Evolutionary conservation across 2,888 invertebrate genomes (phyloP).

Genomic region (Acrocyrtus sp.): DNA sequence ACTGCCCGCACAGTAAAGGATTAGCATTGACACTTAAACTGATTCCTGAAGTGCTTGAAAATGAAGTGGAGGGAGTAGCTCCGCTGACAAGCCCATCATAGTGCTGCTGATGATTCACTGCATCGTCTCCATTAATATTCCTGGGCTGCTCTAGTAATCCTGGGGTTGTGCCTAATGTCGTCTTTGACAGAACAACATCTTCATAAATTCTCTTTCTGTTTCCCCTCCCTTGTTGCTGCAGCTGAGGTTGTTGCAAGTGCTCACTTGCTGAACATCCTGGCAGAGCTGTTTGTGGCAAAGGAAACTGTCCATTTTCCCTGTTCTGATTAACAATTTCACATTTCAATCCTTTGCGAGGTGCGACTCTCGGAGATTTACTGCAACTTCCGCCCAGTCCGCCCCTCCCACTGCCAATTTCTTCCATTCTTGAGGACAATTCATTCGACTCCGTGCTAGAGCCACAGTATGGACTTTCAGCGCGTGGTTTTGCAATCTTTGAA

Average conservation of each 20-base stretch:
- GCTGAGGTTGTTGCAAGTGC: slow-evolving; percentile 8
- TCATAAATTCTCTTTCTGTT: slow-evolving; percentile 55
- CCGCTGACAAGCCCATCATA: not conserved
- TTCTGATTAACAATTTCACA: slow-evolving; percentile 41
- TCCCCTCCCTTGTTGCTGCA: slow-evolving; percentile 9
- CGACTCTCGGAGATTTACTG: slow-evolving; percentile 38
- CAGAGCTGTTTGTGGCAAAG: slow-evolving; percentile 14
- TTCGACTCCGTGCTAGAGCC: slow-evolving; percentile 13
- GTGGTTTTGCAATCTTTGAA: slow-evolving; percentile 11
- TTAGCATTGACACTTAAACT: slow-evolving; percentile 41
- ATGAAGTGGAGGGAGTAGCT: slow-evolving; percentile 35
- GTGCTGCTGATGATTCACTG: slow-evolving; percentile 11
- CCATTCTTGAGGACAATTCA: slow-evolving; percentile 26
- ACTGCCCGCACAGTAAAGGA: too few species aligned
- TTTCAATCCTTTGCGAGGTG: slow-evolving; percentile 13
- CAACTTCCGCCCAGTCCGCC: slow-evolving; percentile 12
- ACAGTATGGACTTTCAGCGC: slow-evolving; percentile 27
- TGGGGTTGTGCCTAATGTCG: slow-evolving; percentile 5
- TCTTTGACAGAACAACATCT: slow-evolving; percentile 43
- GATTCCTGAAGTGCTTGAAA: slow-evolving; percentile 44
- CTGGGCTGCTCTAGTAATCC: not conserved
- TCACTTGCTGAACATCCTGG: slow-evolving; percentile 32
- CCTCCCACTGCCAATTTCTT: too few species aligned
- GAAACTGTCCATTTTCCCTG: slow-evolving; percentile 31
- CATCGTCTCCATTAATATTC: not conserved